A percentile compares a stretch with the other conserved stretches of the same genome.
phyloP scores from a whole-genome alignment of 2,888 invertebrate genomes.

The Cacoxenus indagator region DNA sequence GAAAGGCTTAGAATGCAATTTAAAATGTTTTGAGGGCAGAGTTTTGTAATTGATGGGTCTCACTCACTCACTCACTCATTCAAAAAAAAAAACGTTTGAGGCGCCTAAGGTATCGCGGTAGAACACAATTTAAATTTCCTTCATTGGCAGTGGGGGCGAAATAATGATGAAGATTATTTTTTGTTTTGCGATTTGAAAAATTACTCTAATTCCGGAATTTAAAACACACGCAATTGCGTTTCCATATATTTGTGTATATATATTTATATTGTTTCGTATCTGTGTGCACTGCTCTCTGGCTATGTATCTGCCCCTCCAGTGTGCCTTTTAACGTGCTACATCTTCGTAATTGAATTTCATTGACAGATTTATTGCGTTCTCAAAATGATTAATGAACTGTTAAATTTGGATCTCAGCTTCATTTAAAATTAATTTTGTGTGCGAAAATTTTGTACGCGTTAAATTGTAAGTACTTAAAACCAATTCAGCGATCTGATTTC shows the following conservation, averaged over 20 bases:
- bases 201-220: too few relatives aligned
- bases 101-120: too few relatives aligned
- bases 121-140: neutral
- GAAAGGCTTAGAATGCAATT: neutral
- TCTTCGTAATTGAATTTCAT: neutral
- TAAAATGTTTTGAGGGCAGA: neutral
- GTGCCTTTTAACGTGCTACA: neutral
- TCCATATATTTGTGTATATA: neutral
- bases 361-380: neutral
- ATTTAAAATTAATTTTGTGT: neutral
- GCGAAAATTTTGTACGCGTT: too few relatives aligned
- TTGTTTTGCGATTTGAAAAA: too few relatives aligned
- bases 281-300: neutral
- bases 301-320: neutral
- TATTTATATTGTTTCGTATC: neutral
- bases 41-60: neutral
- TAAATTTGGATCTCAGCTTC: neutral
- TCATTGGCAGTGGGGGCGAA: too few relatives aligned
- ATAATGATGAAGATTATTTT: too few relatives aligned
- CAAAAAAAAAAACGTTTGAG: too few relatives aligned
- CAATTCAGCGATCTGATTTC: too few relatives aligned
- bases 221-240: too few relatives aligned
- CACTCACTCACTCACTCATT: neutral
- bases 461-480: too few relatives aligned
- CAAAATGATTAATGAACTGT: slow-evolving; percentile 9